phyloP scores from a whole-genome alignment of 2,797 vertebrate species.

The Hybognathus amarus region DNA sequence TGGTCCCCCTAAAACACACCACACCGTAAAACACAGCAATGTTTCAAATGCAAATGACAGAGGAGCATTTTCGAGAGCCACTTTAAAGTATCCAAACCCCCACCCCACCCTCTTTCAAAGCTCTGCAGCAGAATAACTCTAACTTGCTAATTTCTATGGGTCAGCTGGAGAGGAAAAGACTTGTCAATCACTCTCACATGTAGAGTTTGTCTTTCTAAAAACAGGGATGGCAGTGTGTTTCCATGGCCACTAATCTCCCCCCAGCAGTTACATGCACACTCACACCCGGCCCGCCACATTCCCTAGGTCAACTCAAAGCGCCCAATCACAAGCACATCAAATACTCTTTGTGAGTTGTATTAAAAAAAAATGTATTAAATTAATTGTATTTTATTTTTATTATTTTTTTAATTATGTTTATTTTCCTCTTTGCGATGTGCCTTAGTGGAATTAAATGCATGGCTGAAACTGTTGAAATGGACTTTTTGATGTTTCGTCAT shows the following conservation, averaged over 20 bases:
- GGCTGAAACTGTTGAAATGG: background rate
- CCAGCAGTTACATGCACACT: constrained; percentile 35
- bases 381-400: background rate
- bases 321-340: constrained; percentile 84
- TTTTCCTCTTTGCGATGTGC: background rate
- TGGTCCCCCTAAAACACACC: constrained; percentile 79
- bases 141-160: constrained; percentile 97
- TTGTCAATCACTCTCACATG: constrained; percentile 98
- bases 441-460: background rate
- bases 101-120: constrained; percentile 71
- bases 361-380: too few relatives aligned
- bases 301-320: constrained; percentile 91
- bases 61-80: constrained; percentile 93
- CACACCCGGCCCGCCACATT: constrained; percentile 76
- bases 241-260: constrained; percentile 94
- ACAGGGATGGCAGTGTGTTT: constrained; percentile 93
- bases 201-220: constrained; percentile 97
- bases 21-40: constrained; percentile 84
- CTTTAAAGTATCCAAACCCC: constrained; percentile 89
- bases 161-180: constrained; percentile 94
- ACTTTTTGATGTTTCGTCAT: background rate
- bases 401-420: background rate
- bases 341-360: constrained; percentile 12
- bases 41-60: constrained; percentile 95
- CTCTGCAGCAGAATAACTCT: constrained; percentile 92